Evolutionary conservation across 2,113 vertebrate genomes (phyloP).

Genomic region (Semicossyphus pulcher): DNA sequence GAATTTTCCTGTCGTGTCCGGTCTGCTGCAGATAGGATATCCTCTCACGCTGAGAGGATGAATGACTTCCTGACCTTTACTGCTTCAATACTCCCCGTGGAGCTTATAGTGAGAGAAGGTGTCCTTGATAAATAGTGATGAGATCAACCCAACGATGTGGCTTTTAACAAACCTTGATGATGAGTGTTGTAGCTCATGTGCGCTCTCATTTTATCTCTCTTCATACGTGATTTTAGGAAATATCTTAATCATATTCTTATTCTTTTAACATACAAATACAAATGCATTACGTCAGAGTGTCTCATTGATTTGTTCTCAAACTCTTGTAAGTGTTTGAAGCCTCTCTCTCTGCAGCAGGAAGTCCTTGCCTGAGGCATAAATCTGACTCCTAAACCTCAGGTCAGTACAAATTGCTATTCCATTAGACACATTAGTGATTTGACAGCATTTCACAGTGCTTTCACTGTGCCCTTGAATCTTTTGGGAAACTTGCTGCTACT

Average conservation of each 20-base stretch:
- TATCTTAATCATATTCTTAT: neutral
- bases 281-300: neutral
- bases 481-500: neutral
- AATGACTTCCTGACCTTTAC: conserved; percentile 73
- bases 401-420: conserved; percentile 20
- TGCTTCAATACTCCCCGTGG: conserved; percentile 29
- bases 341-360: neutral
- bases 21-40: conserved; percentile 58
- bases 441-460: conserved; percentile 12
- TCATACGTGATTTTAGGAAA: too few relatives aligned
- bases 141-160: neutral
- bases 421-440: conserved; percentile 20
- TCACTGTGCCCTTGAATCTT: neutral
- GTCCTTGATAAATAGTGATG: conserved; percentile 35
- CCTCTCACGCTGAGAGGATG: conserved; percentile 70
- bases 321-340: conserved; percentile 1
- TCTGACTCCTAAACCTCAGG: conserved; percentile 10
- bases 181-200: neutral
- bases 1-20: conserved; percentile 59
- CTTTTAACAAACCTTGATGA: conserved; percentile 9
- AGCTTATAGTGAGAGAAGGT: conserved; percentile 33
- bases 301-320: neutral
- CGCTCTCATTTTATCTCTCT: neutral
- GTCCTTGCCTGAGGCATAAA: conserved; percentile 4
- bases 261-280: neutral